Conservation (phyloP, 2,888 invertebrate species). For the Ectropis crepuscularia region DNA sequence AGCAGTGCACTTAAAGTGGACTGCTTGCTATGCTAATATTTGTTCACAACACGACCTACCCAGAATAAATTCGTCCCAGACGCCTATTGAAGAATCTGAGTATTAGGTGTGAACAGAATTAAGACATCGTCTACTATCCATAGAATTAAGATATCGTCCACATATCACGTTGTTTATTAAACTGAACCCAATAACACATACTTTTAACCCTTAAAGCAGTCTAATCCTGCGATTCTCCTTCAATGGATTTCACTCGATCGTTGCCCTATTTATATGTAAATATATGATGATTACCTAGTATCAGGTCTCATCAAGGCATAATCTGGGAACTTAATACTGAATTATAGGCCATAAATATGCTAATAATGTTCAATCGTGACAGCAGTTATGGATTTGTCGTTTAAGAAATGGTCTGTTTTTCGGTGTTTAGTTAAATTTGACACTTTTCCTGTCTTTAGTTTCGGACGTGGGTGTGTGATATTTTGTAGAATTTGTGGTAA, state of each 20-base stretch:
- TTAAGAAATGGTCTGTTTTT: conserved; percentile 49
- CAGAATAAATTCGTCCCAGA: too few relatives aligned
- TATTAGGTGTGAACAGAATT: conserved; percentile 40
- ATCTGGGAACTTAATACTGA: conserved; percentile 65
- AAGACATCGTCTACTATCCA: conserved; percentile 34
- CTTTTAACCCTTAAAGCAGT: conserved; percentile 19
- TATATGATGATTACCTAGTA: conserved; percentile 69
- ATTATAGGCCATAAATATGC: conserved; percentile 66
- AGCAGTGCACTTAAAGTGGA: too few relatives aligned
- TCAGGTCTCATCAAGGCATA: conserved; percentile 66
- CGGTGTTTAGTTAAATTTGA: conserved; percentile 54
- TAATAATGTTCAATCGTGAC: conserved; percentile 58
- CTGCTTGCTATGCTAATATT: too few relatives aligned
- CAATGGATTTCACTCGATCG: conserved; percentile 52
- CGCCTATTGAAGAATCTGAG: background rate
- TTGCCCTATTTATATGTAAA: conserved; percentile 70
- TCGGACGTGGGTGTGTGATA: conserved; percentile 48
- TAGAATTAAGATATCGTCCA: conserved; percentile 34
- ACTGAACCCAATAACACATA: conserved; percentile 21
- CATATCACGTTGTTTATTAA: conserved; percentile 41
- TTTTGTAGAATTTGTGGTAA: conserved; percentile 37
- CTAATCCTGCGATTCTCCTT: conserved; percentile 29
- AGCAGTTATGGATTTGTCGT: conserved; percentile 48
- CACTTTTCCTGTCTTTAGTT: conserved; percentile 49
- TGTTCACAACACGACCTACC: too few relatives aligned